Percentiles rank a stretch among this genome's conserved stretches.
Evolutionary conservation across 2,888 invertebrate genomes (phyloP).

Genomic region (Crossocerus cetratus): DNA sequence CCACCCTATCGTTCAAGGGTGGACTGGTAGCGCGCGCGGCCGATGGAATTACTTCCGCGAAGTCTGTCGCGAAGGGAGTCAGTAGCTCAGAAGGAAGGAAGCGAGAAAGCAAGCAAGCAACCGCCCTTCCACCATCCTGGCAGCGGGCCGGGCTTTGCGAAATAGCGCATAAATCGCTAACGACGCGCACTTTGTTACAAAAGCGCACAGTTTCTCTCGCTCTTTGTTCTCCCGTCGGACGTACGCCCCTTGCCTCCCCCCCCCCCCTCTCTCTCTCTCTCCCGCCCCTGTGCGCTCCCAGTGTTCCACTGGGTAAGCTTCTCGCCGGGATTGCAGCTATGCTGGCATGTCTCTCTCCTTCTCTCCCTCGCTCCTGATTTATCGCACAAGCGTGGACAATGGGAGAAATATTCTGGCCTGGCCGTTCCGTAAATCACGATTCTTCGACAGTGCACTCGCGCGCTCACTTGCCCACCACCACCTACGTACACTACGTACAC

Average conservation of each 20-base stretch:
- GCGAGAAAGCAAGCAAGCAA: conserved; percentile 10
- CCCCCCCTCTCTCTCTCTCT: too few relatives aligned
- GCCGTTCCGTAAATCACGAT: conserved; percentile 69
- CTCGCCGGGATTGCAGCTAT: too few relatives aligned
- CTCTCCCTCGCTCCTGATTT: conserved; percentile 66
- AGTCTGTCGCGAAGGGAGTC: too few relatives aligned
- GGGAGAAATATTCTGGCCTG: conserved; percentile 73
- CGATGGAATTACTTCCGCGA: too few relatives aligned
- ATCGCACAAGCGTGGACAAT: conserved; percentile 71
- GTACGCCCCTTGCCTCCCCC: conserved; percentile 23
- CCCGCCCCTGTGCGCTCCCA: too few relatives aligned
- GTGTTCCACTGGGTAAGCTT: too few relatives aligned
- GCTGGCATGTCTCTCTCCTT: neutral
- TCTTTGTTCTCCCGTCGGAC: conserved; percentile 5
- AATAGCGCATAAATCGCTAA: conserved; percentile 71
- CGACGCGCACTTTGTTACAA: conserved; percentile 67
- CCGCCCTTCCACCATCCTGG: neutral
- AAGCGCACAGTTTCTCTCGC: conserved; percentile 42
- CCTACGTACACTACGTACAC: too few relatives aligned
- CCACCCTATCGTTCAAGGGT: too few relatives aligned
- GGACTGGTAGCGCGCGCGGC: too few relatives aligned
- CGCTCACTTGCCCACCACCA: too few relatives aligned
- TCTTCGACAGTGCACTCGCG: conserved; percentile 54
- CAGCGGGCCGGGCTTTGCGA: conserved; percentile 32
- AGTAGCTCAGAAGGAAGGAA: too few relatives aligned